Evolutionary conservation across 2,113 vertebrate species (phyloP), one percentile per base, ranked within the genome.

Genomic region (Microtus ochrogaster): DNA sequence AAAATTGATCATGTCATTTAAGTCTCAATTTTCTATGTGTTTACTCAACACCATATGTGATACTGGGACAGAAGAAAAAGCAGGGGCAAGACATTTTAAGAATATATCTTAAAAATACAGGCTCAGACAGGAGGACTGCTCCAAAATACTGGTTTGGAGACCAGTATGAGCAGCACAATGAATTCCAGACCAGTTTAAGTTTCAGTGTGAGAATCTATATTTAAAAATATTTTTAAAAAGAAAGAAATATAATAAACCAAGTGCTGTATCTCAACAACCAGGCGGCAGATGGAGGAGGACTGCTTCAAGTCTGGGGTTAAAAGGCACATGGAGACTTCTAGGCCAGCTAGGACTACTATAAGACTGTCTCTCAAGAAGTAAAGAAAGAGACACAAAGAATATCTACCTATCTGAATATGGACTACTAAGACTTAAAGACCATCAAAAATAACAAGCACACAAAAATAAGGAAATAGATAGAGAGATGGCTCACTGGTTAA

Each of bases 21-120:
- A 63, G 70, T 70, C 68, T 83, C 39, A 86, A 76, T 52, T 33
- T 79, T 74, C 70, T 90, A 33, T 24, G 14, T 81, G 44, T 68
- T 81, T 92, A 92, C 30, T 90, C 81, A 58, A 87, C 11, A 89
- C 96, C 24, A 41, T 41, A 30, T 65, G 70, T 85, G 65, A 66
- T 79, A 90, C 61, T 36, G 77, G 1, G 33, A 24, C 11, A 90
- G n/a, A 24, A 1, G 8, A 41, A 88, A 68, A n/a, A 47, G 26
- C 12, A 11, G 30, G 33, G 22, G 30, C 9, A 90, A 82, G 85
- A 52, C 30, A 96, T 4, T 58, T 52, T 82, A 55, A 52, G 33
- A 36, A 55, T 79, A 36, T 22, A 82, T 82, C 78, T 61, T 72
- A 91, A 93, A n/a, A 92, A 94, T 33, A 3, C 14, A 94, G 47